Percentiles rank a stretch among this genome's conserved stretches.
These are phyloP conservation scores for Manduca sexta DNA, from an alignment of 1,140 invertebrate species.

Conservation along the genomic window DNA sequence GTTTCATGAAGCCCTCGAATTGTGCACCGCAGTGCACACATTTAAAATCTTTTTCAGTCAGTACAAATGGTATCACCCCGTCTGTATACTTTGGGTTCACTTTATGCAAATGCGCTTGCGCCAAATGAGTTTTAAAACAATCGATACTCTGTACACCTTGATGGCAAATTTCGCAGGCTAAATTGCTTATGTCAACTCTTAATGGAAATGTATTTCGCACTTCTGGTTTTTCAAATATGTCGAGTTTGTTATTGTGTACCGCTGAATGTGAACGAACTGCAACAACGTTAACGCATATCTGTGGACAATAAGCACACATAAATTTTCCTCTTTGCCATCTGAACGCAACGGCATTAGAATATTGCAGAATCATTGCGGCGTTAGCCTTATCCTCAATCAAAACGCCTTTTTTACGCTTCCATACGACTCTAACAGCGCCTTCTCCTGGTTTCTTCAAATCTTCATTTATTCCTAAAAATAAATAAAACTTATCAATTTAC, in stretches of 20 bases:
- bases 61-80: constrained; percentile 37
- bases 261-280: constrained; percentile 31
- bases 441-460: background rate
- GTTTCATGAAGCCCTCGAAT: constrained; percentile 40
- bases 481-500: constrained; percentile 17
- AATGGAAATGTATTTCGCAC: constrained; percentile 35
- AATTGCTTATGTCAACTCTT: constrained; percentile 41
- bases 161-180: constrained; percentile 35
- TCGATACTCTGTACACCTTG: constrained; percentile 16
- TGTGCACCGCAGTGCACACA: constrained; percentile 50
- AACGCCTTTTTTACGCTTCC: constrained; percentile 23
- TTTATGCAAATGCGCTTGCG: constrained; percentile 22
- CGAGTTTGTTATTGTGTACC: constrained; percentile 29
- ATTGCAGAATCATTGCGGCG: constrained; percentile 39
- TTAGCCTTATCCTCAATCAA: constrained; percentile 36
- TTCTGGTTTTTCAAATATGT: constrained; percentile 30
- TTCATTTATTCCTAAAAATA: constrained; percentile 40
- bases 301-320: constrained; percentile 45
- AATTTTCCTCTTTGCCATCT: constrained; percentile 42
- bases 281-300: constrained; percentile 20
- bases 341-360: constrained; percentile 46
- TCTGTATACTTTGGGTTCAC: constrained; percentile 25
- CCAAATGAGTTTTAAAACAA: constrained; percentile 34
- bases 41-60: constrained; percentile 32
- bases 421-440: constrained; percentile 26